phyloP scores from a whole-genome alignment of 1,140 invertebrate genomes.

The Campoletis sonorensis region DNA sequence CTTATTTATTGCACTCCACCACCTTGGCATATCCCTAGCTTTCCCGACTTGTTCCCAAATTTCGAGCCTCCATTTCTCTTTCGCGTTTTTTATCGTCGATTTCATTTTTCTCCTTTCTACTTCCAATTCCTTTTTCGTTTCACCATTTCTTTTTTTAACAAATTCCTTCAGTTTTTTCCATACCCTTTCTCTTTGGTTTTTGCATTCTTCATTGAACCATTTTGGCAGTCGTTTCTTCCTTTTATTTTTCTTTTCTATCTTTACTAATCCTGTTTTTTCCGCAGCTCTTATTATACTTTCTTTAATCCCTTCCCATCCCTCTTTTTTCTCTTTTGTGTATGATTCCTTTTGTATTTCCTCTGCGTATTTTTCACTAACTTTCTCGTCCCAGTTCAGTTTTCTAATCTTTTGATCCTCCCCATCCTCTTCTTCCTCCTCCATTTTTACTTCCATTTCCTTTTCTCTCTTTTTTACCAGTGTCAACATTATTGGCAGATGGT shows the following conservation, averaged over 20 bases:
- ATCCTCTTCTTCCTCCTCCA: not conserved
- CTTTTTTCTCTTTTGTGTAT: not conserved
- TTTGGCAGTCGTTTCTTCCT: slow-evolving; percentile 3
- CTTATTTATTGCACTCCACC: slow-evolving; percentile 42
- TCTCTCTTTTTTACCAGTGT: not conserved
- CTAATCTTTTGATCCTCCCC: not conserved
- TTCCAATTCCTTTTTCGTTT: not conserved
- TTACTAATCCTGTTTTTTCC: not conserved
- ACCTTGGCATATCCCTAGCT: slow-evolving; percentile 35
- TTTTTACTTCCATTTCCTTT: not conserved
- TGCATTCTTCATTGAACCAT: slow-evolving; percentile 40
- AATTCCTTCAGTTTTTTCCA: slow-evolving; percentile 29
- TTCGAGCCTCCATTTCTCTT: slow-evolving; percentile 38
- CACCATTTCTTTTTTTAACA: not conserved
- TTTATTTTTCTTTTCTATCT: slow-evolving; percentile 8
- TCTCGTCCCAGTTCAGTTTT: slow-evolving; percentile 22
- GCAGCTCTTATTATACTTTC: slow-evolving; percentile 20
- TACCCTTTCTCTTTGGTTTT: not conserved
- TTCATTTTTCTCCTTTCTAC: slow-evolving; percentile 31
- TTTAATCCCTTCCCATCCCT: slow-evolving; percentile 36
- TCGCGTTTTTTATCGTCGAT: slow-evolving; percentile 1
- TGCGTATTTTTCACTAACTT: not conserved
- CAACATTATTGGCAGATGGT: slow-evolving; percentile 46
- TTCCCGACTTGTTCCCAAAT: slow-evolving; percentile 11
- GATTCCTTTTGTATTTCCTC: slow-evolving; percentile 10